These are phyloP conservation scores for Macrophya alboannulata DNA, from an alignment of 2,888 invertebrate genomes.

Conservation along the genomic window DNA sequence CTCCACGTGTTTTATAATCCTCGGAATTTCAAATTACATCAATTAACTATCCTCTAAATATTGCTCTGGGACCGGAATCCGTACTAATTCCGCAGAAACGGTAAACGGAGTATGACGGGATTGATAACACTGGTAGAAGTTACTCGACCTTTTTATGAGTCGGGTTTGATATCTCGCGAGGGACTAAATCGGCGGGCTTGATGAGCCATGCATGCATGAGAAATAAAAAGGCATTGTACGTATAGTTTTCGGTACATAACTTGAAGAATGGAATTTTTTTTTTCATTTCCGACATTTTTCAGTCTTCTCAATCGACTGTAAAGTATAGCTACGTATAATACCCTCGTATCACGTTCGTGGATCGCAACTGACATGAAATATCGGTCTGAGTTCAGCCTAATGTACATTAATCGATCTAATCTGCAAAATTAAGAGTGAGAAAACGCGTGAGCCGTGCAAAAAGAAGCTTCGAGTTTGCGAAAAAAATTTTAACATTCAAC, in stretches of 20 bases:
- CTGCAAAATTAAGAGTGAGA: neutral
- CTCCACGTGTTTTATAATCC: neutral
- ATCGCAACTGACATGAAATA: slow-evolving; percentile 41
- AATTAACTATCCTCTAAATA: neutral
- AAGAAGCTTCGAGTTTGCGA: neutral
- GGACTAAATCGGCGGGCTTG: neutral
- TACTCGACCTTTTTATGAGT: neutral
- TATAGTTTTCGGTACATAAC: neutral
- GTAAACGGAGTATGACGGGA: slow-evolving; percentile 5
- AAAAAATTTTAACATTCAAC: neutral
- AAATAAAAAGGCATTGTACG: neutral
- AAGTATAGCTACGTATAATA: neutral
- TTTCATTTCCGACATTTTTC: slow-evolving; percentile 6
- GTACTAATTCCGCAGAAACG: neutral
- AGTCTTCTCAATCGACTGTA: slow-evolving; percentile 6
- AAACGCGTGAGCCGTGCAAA: neutral
- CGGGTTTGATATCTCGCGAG: neutral
- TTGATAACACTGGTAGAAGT: neutral
- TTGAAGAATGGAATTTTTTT: neutral
- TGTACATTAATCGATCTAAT: slow-evolving; percentile 33
- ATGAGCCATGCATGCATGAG: neutral
- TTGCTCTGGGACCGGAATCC: neutral
- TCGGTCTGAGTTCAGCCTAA: slow-evolving; percentile 14
- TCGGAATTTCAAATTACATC: neutral
- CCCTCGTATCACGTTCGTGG: slow-evolving; percentile 28